Evolutionary conservation across 2,888 invertebrate genomes (phyloP).

Genomic region (Neoaliturus tenellus): DNA sequence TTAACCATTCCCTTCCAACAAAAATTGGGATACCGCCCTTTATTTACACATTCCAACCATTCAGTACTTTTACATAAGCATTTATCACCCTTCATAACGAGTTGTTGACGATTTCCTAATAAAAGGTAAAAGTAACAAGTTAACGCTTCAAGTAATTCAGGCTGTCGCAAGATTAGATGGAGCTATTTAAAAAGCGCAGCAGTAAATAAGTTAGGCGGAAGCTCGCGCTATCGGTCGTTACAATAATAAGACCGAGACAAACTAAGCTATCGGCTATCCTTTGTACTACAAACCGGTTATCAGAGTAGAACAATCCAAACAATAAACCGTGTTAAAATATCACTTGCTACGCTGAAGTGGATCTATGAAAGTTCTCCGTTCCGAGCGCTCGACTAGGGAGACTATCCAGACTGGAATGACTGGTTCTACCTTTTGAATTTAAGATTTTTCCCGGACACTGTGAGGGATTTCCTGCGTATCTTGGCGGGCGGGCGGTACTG

Average conservation of each 20-base stretch:
- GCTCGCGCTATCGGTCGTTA: conserved; percentile 22
- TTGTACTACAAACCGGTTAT: conserved; percentile 37
- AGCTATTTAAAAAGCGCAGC: conserved; percentile 8
- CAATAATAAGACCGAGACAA: conserved; percentile 6
- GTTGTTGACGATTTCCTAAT: background rate
- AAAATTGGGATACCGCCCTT: too few species aligned
- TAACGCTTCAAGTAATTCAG: background rate
- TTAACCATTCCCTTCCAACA: too few species aligned
- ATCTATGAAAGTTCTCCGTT: background rate
- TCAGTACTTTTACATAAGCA: too few species aligned
- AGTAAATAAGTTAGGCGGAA: conserved; percentile 45
- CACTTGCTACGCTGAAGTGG: conserved; percentile 14
- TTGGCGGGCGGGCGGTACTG: conserved; percentile 28
- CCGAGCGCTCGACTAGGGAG: background rate
- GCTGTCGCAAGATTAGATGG: conserved; percentile 4
- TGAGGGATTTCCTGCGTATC: conserved; percentile 51
- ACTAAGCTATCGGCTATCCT: background rate
- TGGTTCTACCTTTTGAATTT: conserved; percentile 58
- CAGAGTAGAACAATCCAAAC: conserved; percentile 44
- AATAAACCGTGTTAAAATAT: conserved; percentile 31
- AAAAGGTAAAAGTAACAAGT: background rate
- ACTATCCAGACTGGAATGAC: conserved; percentile 50
- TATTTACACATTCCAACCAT: too few species aligned
- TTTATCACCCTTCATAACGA: background rate
- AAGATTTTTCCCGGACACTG: conserved; percentile 40